Evolutionary conservation across 2,888 invertebrate species (phyloP), one percentile per base, ranked within the genome.

Genomic region (Drosophila mayaguana): DNA sequence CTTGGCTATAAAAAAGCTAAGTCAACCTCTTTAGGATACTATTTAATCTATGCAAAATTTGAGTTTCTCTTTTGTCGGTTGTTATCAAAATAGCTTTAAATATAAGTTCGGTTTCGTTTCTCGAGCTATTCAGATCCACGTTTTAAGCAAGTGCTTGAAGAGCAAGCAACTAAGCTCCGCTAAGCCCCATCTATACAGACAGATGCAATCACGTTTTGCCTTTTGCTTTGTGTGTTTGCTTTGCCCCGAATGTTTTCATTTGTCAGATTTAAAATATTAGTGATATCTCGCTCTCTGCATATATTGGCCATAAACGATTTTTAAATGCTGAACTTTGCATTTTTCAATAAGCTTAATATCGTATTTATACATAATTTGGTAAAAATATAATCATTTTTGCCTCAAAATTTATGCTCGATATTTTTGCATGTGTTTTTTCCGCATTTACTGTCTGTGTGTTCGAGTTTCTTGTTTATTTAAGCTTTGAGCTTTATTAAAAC

Each of bases 251-350:
- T 48, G 48, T 32, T 50, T 50, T 50, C 48, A 50, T 50, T 50
- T 50, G 48, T 50, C 48, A 32, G 28, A 5, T 32, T 32, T n/a
- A 50, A 50, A 18, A 12, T 50, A 50, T 50, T 50, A 18, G 11
- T 32, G 28, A 32, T 32, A 18, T 32, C 3, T 45, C 43, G 14
- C 36, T 16, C 7, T 22, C 43, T 45, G 43, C 32, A 50, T 50
- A 50, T 14, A 14, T 32, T 45, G 45, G 25, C 25, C 48, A 28
- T 50, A 50, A 50, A 18, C 18, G 48, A 0, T 50, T 50, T 48
- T 48, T 48, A 48, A 48, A 48, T 48, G 48, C 48, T n/a, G 48
- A 48, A n/a, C n/a, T 48, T 48, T 48, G 48, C 48, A 48, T 48
- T 28, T 46, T 28, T 48, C 48, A 48, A 48, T 48, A 32, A 50